phyloP scores from a whole-genome alignment of 2,888 invertebrate genomes.

The Xanthostigma xanthostigma region DNA sequence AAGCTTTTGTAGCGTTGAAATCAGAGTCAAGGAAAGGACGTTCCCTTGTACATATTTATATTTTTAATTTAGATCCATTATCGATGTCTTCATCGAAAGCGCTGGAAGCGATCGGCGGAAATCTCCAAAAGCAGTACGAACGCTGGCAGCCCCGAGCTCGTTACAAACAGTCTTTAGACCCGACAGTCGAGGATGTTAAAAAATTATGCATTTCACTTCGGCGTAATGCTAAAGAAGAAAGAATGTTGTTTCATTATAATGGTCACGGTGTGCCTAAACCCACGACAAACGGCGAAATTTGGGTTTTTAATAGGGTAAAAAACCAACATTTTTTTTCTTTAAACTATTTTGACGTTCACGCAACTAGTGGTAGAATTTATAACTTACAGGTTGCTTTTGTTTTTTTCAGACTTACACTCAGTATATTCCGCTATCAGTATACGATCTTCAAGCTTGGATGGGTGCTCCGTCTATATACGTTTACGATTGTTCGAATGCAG shows the following conservation, averaged over 20 bases:
- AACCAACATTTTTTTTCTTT: constrained; percentile 8
- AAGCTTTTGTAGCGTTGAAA: too few relatives aligned
- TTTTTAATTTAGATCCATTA: constrained; percentile 52
- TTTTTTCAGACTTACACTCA: constrained; percentile 80
- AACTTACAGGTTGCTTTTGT: not conserved
- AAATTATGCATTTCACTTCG: constrained; percentile 89
- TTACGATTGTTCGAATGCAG: constrained; percentile 97
- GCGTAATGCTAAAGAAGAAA: constrained; percentile 93
- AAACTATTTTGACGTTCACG: too few relatives aligned
- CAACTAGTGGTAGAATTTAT: too few relatives aligned
- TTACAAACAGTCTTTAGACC: constrained; percentile 94
- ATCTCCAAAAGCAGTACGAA: constrained; percentile 92
- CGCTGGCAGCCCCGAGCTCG: constrained; percentile 96
- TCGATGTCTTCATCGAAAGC: constrained; percentile 83
- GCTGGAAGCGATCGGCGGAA: constrained; percentile 78
- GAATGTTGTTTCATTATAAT: constrained; percentile 97
- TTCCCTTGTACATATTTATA: not conserved
- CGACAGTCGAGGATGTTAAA: constrained; percentile 95
- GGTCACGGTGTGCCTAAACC: constrained; percentile 99
- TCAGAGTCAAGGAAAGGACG: too few relatives aligned
- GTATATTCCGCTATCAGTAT: constrained; percentile 96
- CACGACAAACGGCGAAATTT: constrained; percentile 95
- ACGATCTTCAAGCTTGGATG: constrained; percentile 99
- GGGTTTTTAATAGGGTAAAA: constrained; percentile 92
- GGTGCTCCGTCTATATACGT: constrained; percentile 98